Base-by-base conservation (phyloP, 2,888 invertebrate genomes). In the Orthosia gothica region DNA sequence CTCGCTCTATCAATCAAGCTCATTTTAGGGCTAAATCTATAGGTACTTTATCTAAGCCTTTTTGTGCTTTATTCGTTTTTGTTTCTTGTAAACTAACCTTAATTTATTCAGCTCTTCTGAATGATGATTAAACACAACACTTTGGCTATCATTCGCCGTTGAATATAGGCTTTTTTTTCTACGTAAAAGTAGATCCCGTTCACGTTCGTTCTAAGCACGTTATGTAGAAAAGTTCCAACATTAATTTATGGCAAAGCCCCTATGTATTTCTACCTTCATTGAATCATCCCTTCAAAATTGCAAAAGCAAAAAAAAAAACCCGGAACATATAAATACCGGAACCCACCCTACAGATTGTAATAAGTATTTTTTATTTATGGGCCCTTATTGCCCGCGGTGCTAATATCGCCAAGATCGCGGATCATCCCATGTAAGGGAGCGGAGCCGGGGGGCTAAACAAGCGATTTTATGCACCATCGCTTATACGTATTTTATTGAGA, bases 361-460 rank as follows among this genome's bases (percentile, higher is more conserved):
- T 95, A 95, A 94, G 94, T 93, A 92, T 95, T 91, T 95, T 95
- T 95, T 96, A 95, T 94, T 94, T 94, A 94, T 93, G 87, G 92
- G 90, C 84, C 90, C 90, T 92, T 90, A 92, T 93, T 83, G 95
- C 96, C 95, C 89, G 90, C 89, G 95, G 96, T 93, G 94, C 90
- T 96, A 96, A 96, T 96, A 96, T 96, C 93, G 93, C 91, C 89
- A 93, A 95, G 95, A 94, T 91, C 89, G 87, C 87, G 94, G 95
- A 95, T 95, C 85, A 95, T 94, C 94, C 94, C 88, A 84, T 83
- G 89, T 88, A 88, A 90, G 91, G 91, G 92, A 89, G 86, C 88
- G 86, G 79, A 64, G 87, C 89, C 91, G 73, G 85, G 83, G 90
- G 91, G 91, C 87, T 85, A 76, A 84, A 88, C 89, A 84, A 86